Evolutionary conservation across 1,140 invertebrate species (phyloP).

Genomic region (Drosophila chauvacae): DNA sequence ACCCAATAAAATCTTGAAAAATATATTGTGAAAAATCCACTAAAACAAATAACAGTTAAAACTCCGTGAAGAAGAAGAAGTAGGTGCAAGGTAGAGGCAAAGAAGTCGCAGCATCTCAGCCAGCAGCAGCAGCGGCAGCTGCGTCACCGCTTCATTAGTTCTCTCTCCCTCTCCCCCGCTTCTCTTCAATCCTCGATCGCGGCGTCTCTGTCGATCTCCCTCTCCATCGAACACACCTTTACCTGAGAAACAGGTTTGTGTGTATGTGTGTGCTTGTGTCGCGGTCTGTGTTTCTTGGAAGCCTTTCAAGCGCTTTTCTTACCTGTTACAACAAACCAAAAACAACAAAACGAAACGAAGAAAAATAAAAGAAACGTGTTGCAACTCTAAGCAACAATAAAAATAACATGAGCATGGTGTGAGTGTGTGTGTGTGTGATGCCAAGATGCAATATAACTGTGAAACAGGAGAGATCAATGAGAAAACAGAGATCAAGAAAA

Average conservation of each 20-base stretch:
- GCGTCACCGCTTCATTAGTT: constrained; percentile 32
- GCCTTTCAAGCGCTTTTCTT: constrained; percentile 77
- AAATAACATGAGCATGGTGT: neutral
- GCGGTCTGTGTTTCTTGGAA: constrained; percentile 64
- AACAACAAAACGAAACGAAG: constrained; percentile 34
- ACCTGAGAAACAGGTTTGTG: constrained; percentile 77
- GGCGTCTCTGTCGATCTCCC: constrained; percentile 33
- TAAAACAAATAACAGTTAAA: constrained; percentile 22
- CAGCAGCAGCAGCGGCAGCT: constrained; percentile 6
- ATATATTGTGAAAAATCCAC: neutral
- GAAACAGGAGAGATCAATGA: constrained; percentile 29
- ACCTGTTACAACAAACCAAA: constrained; percentile 52
- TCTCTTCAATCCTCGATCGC: constrained; percentile 15
- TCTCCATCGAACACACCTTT: constrained; percentile 45
- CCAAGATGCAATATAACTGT: constrained; percentile 37
- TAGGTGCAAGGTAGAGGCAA: constrained; percentile 12
- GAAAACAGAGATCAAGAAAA: constrained; percentile 16
- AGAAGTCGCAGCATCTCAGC: constrained; percentile 22
- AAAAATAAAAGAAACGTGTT: constrained; percentile 29
- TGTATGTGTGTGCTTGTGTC: constrained; percentile 4
- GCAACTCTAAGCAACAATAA: constrained; percentile 37
- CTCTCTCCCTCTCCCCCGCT: constrained; percentile 10
- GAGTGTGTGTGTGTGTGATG: neutral
- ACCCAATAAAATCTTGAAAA: neutral
- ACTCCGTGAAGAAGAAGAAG: neutral